Base-by-base conservation (phyloP, 2,888 invertebrate genomes). In the Lithodes maja region DNA sequence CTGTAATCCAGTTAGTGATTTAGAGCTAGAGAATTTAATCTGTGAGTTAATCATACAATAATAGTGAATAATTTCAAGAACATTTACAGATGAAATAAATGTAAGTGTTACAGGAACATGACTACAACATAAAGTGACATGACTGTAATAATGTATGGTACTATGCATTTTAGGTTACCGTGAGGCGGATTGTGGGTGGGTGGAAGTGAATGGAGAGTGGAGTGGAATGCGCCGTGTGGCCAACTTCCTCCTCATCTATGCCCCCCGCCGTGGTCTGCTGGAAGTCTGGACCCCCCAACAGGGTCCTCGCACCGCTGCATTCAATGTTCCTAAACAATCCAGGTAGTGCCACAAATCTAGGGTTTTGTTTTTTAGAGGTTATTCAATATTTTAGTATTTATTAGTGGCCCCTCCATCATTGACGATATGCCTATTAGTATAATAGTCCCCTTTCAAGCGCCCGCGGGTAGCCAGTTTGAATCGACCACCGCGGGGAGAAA, bases 121-220 rank as follows among this genome's bases (percentile, higher is more conserved):
- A 33, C 33, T 33, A 33, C 33, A 33, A 33, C 68, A 74, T 7
- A 74, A 17, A 74, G n/a, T 3, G 15, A 3, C n/a, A 74, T 74
- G 74, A 61, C 12, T 5, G 12, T 61, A 12, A 61, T 61, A 12
- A 61, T 61, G 61, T 5, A 7, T 61, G 5, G 61, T 33, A 33
- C 33, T 33, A 33, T 61, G 61, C 61, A 7, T 61, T 53, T 12
- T 91, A 94, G 95, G 99, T 2, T 99, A 98, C 94, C 95, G 99
- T 83, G 98, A 99, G 93, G 99, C 99, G 0, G 97, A 99, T 93
- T 97, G 98, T 93, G 98, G 97, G 1, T 99, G 99, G 95, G 94
- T 99, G 75, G 97, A 97, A 94, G 97, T 97, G 0, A 95, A 95
- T 61, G 97, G 97, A 93, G 95, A 95, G 91, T 89, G 92, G 52